Conservation (phyloP, 1,140 invertebrate genomes). For the Asbolus verrucosus region DNA sequence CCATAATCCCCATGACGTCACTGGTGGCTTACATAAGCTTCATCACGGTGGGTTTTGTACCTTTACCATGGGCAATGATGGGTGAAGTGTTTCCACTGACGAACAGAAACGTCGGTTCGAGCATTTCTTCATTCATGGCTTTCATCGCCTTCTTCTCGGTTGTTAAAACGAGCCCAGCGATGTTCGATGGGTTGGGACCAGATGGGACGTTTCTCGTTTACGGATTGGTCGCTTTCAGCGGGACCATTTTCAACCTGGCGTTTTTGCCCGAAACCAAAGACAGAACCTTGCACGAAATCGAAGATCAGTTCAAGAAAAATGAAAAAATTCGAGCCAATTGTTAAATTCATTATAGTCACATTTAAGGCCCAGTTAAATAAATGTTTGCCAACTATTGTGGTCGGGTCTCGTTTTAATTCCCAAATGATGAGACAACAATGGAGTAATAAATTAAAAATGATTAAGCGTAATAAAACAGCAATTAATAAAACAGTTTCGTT, state of each 20-base stretch:
- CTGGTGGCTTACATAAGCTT: conserved; percentile 71
- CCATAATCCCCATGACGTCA: conserved; percentile 68
- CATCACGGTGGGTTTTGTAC: conserved; percentile 71
- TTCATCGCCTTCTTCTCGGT: conserved; percentile 78
- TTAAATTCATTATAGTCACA: no score
- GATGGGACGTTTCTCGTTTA: conserved; percentile 77
- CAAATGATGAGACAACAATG: conserved; percentile 3
- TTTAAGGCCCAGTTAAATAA: no score
- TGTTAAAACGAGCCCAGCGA: conserved; percentile 75
- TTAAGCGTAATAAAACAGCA: conserved; percentile 13
- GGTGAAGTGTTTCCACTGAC: conserved; percentile 74
- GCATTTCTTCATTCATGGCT: conserved; percentile 73
- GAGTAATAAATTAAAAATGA: conserved; percentile 7
- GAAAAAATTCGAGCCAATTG: no score
- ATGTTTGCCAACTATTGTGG: conserved; percentile 1
- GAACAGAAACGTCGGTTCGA: conserved; percentile 71
- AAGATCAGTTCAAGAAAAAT: conserved; percentile 66
- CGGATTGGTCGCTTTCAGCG: conserved; percentile 73
- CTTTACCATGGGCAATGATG: conserved; percentile 78
- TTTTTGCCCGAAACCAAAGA: conserved; percentile 86
- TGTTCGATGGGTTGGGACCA: conserved; percentile 71
- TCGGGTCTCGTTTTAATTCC: no score
- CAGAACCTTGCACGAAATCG: conserved; percentile 81
- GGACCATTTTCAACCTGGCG: conserved; percentile 73
- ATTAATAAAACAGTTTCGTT: conserved; percentile 14